phyloP scores from a whole-genome alignment of 2,113 vertebrate genomes.

The Taurulus bubalis region DNA sequence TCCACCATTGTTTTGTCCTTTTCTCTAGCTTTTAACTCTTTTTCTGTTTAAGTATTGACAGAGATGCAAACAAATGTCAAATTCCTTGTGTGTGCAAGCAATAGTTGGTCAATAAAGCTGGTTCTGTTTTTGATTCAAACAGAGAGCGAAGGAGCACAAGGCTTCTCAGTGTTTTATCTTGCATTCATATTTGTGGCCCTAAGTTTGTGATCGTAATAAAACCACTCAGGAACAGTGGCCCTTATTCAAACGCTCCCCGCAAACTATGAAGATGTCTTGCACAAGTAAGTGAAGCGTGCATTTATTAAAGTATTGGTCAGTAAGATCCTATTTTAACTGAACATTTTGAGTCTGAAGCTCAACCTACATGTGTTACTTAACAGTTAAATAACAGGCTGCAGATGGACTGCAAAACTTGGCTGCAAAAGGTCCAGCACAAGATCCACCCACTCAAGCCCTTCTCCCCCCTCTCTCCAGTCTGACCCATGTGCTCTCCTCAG shows the following conservation, averaged over 20 bases:
- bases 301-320: background rate
- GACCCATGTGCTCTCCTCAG: constrained; percentile 10
- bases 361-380: constrained; percentile 25
- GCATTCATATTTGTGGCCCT: background rate
- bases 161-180: background rate
- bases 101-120: no score
- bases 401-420: constrained; percentile 37
- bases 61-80: background rate
- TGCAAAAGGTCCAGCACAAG: background rate
- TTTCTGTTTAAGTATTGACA: background rate
- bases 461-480: background rate
- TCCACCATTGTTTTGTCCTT: background rate
- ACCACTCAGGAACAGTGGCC: background rate
- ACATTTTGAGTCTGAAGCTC: background rate
- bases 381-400: constrained; percentile 24
- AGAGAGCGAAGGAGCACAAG: background rate
- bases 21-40: background rate
- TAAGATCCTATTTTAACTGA: background rate
- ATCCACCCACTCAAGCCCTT: constrained; percentile 11
- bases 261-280: no score
- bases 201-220: background rate
- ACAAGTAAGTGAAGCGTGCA: background rate
- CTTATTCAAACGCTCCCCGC: background rate
- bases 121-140: background rate
- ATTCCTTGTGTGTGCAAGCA: background rate